phyloP scores from a whole-genome alignment of 2,888 invertebrate species.

The Campaea margaritaria region DNA sequence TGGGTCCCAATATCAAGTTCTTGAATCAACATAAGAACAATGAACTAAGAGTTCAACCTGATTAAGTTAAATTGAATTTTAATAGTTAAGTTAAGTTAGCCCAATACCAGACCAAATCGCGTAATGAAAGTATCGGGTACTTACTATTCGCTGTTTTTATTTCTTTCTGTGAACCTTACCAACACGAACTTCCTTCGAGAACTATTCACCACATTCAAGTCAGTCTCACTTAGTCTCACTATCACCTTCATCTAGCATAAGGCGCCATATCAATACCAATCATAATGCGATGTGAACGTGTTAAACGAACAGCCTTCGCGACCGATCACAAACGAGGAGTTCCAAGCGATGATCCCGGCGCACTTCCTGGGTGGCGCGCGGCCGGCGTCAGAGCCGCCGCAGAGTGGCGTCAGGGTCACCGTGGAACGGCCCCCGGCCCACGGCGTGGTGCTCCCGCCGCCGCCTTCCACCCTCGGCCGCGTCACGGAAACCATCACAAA shows the following conservation, averaged over 20 bases:
- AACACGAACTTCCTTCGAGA: background rate
- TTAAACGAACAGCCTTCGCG: conserved; percentile 88
- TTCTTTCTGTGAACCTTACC: background rate
- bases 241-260: conserved; percentile 27
- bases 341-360: conserved; percentile 97
- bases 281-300: conserved; percentile 81
- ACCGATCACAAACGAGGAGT: conserved; percentile 97
- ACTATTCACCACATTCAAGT: background rate
- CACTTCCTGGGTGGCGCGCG: conserved; percentile 89
- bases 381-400: conserved; percentile 58
- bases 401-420: conserved; percentile 91
- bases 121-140: no score
- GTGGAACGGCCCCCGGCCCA: conserved; percentile 89
- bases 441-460: conserved; percentile 90
- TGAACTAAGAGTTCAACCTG: no score
- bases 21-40: no score
- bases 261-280: conserved; percentile 34
- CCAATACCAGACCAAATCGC: no score
- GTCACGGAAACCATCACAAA: conserved; percentile 98
- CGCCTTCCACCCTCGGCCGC: conserved; percentile 93
- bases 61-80: no score
- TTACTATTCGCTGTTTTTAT: no score
- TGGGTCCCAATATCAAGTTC: no score
- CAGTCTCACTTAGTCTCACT: conserved; percentile 1
- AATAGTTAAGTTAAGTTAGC: no score